Percentiles rank a stretch among this genome's conserved stretches.
These are phyloP conservation scores for Alauda arvensis DNA, from an alignment of 2,797 vertebrate genomes.

Conservation along the genomic window DNA sequence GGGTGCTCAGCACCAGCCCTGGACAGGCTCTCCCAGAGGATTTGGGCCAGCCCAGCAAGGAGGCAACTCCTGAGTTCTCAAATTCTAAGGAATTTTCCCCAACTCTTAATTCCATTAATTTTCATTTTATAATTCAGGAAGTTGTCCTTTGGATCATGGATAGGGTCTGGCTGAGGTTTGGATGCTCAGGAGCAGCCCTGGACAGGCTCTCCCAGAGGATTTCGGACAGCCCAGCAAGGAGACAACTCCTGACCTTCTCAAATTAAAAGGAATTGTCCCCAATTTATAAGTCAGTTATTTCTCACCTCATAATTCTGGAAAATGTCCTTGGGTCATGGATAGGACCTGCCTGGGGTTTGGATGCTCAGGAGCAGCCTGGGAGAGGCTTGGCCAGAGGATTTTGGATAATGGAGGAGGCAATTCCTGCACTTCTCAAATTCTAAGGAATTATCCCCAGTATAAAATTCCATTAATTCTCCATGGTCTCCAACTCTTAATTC, in stretches of 20 bases:
- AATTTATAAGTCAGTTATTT: too few relatives aligned
- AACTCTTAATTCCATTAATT: neutral
- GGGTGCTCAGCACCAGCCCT: neutral
- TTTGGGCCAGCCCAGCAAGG: neutral
- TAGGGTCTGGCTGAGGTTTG: rapidly evolving
- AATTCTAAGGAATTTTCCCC: rapidly evolving
- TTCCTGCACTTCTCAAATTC: too few relatives aligned
- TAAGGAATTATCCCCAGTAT: too few relatives aligned
- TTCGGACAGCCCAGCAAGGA: neutral
- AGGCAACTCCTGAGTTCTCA: neutral
- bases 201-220: rapidly evolving
- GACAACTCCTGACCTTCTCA: neutral
- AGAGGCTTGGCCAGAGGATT: too few relatives aligned
- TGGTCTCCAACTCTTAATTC: too few relatives aligned
- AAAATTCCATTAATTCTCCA: too few relatives aligned
- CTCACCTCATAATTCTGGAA: too few relatives aligned
- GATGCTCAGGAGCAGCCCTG: neutral
- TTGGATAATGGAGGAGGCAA: too few relatives aligned
- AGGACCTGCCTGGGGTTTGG: too few relatives aligned
- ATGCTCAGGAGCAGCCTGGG: too few relatives aligned
- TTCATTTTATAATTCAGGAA: neutral
- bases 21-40: rapidly evolving
- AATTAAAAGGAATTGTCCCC: rapidly evolving
- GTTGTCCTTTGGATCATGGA: neutral
- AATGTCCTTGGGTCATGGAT: too few relatives aligned